These are phyloP conservation scores for Gari tellinella DNA, from an alignment of 2,888 invertebrate species.

Conservation along the genomic window DNA sequence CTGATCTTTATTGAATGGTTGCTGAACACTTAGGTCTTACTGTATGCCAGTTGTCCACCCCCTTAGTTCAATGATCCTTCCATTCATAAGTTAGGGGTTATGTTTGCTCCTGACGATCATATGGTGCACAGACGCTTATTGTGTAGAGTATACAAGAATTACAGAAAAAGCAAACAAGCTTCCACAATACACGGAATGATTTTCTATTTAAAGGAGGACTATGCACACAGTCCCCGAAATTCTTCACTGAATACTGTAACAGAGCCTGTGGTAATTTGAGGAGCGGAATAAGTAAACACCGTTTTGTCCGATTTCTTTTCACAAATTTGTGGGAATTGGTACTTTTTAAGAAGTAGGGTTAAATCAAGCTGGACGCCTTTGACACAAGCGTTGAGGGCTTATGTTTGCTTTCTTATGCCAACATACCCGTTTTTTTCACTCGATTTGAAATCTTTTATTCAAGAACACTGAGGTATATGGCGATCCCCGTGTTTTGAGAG, in stretches of 20 bases:
- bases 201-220: conserved; percentile 45
- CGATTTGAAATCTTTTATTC: too few relatives aligned
- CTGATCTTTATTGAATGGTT: too few relatives aligned
- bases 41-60: too few relatives aligned
- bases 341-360: conserved; percentile 12
- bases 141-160: conserved; percentile 24
- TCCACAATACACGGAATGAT: conserved; percentile 39
- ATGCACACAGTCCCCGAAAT: conserved; percentile 29
- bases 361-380: conserved; percentile 8
- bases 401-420: too few relatives aligned
- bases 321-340: conserved; percentile 37
- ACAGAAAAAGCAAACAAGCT: conserved; percentile 25
- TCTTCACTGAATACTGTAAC: conserved; percentile 9
- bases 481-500: too few relatives aligned
- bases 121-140: conserved; percentile 4
- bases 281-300: conserved; percentile 36
- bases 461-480: too few relatives aligned
- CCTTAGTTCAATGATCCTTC: too few relatives aligned
- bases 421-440: too few relatives aligned
- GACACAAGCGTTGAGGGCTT: neutral
- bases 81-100: neutral
- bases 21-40: too few relatives aligned
- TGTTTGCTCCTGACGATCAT: conserved; percentile 10
- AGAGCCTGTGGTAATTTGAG: conserved; percentile 19
- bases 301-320: conserved; percentile 32